Base-by-base conservation (phyloP, 2,888 invertebrate genomes). In the Ophion obscuratus region DNA sequence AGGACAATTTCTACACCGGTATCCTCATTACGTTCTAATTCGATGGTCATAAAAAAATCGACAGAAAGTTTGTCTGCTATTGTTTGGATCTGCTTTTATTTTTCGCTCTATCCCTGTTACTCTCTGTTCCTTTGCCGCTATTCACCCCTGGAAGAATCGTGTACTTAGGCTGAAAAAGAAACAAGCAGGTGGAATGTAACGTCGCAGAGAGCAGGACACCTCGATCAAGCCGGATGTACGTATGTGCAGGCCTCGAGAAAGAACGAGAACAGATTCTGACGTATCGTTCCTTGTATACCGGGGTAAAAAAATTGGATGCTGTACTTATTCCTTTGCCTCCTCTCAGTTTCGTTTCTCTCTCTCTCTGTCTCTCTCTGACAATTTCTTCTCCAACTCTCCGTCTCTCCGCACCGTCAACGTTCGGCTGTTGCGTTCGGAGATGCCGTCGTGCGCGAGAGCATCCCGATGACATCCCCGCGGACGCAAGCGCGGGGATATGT, bases 131-230 rank as follows among this genome's bases (percentile, higher is more conserved):
- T 62, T 31, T 64, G 64, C 20, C 78, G 83, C 53, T 79, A 91
- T 91, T 92, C 47, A 47, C 14, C 11, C 92, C 91, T 90, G 91
- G 91, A 92, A 92, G 92, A 92, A 92, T 92, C 91, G 91, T 59
- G 61, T 90, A 92, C 91, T 92, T 93, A 91, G 92, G 92, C 92
- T 92, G 92, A 93, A 92, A 93, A 93, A 92, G 91, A 91, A 92
- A 93, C 93, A 93, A 91, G 92, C 88, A 89, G 89, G 89, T 91
- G 92, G 93, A 93, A 93, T 93, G 93, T 91, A 91, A 90, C 91
- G 91, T 92, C 92, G 91, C 90, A 89, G 84, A 14, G 3, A 11
- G 47, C 83, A 84, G 89, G 90, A 92, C 92, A 92, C 92, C 92
- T 92, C 91, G 91, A 90, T 86, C 87, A 87, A 86, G 84, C 87